These are phyloP conservation scores for Chionodraco myersi DNA, from an alignment of 2,113 vertebrate species.

Conservation along the genomic window DNA sequence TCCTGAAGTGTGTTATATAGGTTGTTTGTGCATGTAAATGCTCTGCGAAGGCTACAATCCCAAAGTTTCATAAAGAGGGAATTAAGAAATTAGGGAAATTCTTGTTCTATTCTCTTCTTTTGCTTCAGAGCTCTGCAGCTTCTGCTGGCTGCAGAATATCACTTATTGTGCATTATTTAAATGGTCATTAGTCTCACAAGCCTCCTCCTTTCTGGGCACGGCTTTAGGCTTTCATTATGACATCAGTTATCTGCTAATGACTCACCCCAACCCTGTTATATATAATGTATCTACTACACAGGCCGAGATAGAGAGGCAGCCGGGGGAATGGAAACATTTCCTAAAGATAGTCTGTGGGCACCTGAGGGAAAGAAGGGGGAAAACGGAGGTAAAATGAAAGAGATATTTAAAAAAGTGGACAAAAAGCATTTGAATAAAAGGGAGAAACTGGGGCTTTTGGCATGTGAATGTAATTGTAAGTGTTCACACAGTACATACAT, in stretches of 20 bases:
- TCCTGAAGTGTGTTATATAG: too few species aligned
- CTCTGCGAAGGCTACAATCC: too few species aligned
- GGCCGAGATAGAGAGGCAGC: slow-evolving; percentile 46
- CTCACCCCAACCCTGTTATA: slow-evolving; percentile 68
- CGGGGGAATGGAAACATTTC: slow-evolving; percentile 57
- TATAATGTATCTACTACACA: slow-evolving; percentile 71
- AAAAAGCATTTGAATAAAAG: neutral
- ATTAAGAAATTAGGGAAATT: neutral
- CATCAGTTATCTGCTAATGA: slow-evolving; percentile 76
- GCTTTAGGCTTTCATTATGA: slow-evolving; percentile 72
- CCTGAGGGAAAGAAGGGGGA: slow-evolving; percentile 15
- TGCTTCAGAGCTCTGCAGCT: slow-evolving; percentile 46
- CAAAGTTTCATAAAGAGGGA: too few species aligned
- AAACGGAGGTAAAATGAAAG: neutral
- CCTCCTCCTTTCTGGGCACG: slow-evolving; percentile 47
- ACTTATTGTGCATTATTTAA: slow-evolving; percentile 77
- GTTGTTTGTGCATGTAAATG: too few species aligned
- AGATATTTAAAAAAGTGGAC: neutral
- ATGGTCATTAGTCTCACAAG: slow-evolving; percentile 70
- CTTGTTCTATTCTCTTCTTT: neutral
- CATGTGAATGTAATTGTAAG: too few species aligned
- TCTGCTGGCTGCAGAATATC: slow-evolving; percentile 69
- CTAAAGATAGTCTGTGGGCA: slow-evolving; percentile 59
- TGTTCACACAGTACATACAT: too few species aligned
- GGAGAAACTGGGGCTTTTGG: neutral